A percentile compares a stretch with the other conserved stretches of the same genome.
Conservation (phyloP, 1,140 invertebrate species). For the Plectrocnemia conspersa region DNA sequence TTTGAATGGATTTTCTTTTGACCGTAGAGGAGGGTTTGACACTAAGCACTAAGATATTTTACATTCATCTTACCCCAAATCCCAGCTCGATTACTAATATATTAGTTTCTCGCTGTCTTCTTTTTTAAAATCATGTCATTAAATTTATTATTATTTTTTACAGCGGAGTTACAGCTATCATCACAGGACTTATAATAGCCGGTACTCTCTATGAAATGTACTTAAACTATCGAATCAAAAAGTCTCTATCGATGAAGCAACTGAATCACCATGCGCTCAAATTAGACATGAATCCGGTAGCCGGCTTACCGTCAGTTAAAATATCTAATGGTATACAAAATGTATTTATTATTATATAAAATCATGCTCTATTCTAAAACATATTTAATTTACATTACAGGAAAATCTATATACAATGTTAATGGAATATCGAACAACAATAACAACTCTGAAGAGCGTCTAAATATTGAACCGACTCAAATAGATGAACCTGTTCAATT, state of each 20-base stretch:
- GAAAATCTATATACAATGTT: constrained; percentile 50
- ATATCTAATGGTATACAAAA: constrained; percentile 26
- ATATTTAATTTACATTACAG: constrained; percentile 33
- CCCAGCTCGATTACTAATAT: too few species aligned
- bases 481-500: constrained; percentile 46
- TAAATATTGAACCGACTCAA: constrained; percentile 50
- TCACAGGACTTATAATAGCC: constrained; percentile 54
- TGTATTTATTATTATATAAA: not conserved
- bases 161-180: constrained; percentile 56
- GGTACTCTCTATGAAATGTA: constrained; percentile 60
- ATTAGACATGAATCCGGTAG: not conserved
- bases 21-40: too few species aligned
- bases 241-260: constrained; percentile 23
- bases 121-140: too few species aligned
- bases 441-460: constrained; percentile 58
- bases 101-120: too few species aligned
- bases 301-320: constrained; percentile 25
- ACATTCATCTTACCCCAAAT: too few species aligned
- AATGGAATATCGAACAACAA: constrained; percentile 52
- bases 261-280: constrained; percentile 23
- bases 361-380: not conserved
- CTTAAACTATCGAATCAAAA: constrained; percentile 36
- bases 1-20: too few species aligned
- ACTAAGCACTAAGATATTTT: too few species aligned
- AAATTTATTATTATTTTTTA: constrained; percentile 31